These are phyloP conservation scores for Gopherus flavomarginatus DNA, from an alignment of 2,113 vertebrate species.

Conservation along the genomic window DNA sequence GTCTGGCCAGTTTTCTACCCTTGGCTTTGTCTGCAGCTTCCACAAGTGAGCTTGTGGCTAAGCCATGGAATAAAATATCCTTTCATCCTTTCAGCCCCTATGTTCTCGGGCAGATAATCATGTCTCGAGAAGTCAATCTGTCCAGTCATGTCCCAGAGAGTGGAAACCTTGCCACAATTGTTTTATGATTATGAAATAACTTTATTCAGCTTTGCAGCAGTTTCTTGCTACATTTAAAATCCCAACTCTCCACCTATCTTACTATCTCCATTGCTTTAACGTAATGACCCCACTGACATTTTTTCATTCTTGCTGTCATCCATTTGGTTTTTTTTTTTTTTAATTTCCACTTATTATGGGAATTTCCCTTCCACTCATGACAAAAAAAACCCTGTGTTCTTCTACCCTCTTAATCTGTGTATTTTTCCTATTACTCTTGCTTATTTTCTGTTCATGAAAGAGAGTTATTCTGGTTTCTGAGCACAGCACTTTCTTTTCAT, in stretches of 20 bases:
- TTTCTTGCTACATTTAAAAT: not conserved
- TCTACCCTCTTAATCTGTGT: not conserved
- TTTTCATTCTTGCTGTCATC: not conserved
- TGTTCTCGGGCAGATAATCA: slow-evolving; percentile 6
- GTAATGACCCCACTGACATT: not conserved
- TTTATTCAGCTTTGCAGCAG: not conserved
- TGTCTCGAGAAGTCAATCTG: slow-evolving; percentile 27
- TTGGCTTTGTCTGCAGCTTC: slow-evolving; percentile 18
- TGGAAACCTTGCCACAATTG: not conserved
- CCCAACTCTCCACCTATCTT: not conserved
- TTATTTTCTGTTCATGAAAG: not conserved
- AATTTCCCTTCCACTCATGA: slow-evolving; percentile 8
- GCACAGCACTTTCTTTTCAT: not conserved
- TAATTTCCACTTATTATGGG: not conserved
- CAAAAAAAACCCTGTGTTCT: not conserved
- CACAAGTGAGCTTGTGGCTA: not conserved
- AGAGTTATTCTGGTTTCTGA: not conserved
- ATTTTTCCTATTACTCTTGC: not conserved
- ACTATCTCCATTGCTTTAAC: not conserved
- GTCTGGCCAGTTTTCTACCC: not conserved
- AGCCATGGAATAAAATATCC: not conserved
- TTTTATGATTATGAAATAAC: slow-evolving; percentile 15
- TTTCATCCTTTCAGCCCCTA: slow-evolving; percentile 2
- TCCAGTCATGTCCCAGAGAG: slow-evolving; percentile 21
- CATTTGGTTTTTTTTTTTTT: not conserved